These are phyloP conservation scores for Hanleya hanleyi DNA, from an alignment of 2,888 invertebrate genomes.

Conservation along the genomic window DNA sequence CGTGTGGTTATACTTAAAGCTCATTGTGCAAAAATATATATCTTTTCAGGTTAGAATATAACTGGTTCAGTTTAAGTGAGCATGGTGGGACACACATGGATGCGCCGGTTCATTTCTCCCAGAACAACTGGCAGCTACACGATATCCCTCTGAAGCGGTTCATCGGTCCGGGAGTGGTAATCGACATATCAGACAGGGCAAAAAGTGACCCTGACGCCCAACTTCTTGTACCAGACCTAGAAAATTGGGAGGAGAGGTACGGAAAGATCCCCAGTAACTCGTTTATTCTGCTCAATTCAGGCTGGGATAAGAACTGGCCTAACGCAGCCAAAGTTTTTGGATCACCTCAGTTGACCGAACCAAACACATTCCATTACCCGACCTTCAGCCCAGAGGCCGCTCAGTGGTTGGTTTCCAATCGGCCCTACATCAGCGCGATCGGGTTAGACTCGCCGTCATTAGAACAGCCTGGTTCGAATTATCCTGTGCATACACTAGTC, in stretches of 20 bases:
- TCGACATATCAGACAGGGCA: background rate
- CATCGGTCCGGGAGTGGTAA: conserved; percentile 39
- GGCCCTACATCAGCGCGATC: background rate
- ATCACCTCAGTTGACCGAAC: background rate
- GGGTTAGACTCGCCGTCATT: background rate
- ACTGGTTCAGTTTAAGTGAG: background rate
- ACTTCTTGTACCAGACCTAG: background rate
- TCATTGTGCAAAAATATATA: too few species aligned
- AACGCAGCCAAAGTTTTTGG: background rate
- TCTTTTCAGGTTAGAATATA: conserved; percentile 2
- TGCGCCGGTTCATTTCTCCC: background rate
- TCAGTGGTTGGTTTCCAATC: background rate
- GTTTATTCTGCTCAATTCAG: background rate
- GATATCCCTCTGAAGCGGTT: conserved; percentile 75
- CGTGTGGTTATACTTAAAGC: too few species aligned
- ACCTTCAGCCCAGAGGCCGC: background rate
- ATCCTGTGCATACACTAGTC: background rate
- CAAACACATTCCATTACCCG: background rate
- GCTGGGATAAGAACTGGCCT: background rate
- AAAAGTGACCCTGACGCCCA: background rate
- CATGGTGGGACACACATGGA: conserved; percentile 7
- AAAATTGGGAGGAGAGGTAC: background rate
- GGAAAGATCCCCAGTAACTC: background rate
- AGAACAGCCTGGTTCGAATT: background rate
- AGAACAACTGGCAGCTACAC: conserved; percentile 74